Evolutionary conservation across 2,113 vertebrate genomes (phyloP), one percentile per base, ranked within the genome.

Genomic region (Puffinus mauretanicus): DNA sequence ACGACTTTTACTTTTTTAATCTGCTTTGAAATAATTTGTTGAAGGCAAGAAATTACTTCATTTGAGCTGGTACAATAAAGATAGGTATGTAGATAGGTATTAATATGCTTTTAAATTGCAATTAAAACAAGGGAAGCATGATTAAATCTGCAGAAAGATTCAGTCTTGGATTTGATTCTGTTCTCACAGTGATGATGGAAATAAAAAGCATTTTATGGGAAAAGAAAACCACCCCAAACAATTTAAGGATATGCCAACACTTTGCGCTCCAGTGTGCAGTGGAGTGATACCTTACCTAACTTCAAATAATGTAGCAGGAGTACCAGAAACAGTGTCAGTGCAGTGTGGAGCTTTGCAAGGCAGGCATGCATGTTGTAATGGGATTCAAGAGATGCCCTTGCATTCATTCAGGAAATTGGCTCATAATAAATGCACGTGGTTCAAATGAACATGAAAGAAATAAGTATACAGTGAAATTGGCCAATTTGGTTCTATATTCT

Each of bases 31-130:
- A 27, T 49, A 92, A 78, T 80, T 65, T 66, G 18, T 77, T 80
- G 36, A 94, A 89, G 27, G 34, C 36, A 78, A 91, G 42, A 86
- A 86, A 52, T 47, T 44, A 30, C 44, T 91, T 91, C 38, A 69
- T 89, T 86, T 85, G 81, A 79, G n/a, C 22, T 18, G 13, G 16
- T 69, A 34, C 36, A 82, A 73, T 89, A 76, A 91, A 89, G 54
- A 87, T 65, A 82, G 57, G 38, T 76, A 93, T 76, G 78, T 60
- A 72, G 86, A 69, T 82, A 91, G 27, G 55, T 91, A 72, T 91
- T 91, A 90, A 87, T 65, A 72, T 46, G 44, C 52, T 95, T 95
- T 91, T 72, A 91, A 95, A 79, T 57, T 49, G 30, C 58, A 82
- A 54, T 87, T 93, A 85, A 91, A 95, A 87, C 22, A 34, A 64